Evolutionary conservation across 2,113 vertebrate genomes (phyloP).

Genomic region (Leucoraja erinaceus): DNA sequence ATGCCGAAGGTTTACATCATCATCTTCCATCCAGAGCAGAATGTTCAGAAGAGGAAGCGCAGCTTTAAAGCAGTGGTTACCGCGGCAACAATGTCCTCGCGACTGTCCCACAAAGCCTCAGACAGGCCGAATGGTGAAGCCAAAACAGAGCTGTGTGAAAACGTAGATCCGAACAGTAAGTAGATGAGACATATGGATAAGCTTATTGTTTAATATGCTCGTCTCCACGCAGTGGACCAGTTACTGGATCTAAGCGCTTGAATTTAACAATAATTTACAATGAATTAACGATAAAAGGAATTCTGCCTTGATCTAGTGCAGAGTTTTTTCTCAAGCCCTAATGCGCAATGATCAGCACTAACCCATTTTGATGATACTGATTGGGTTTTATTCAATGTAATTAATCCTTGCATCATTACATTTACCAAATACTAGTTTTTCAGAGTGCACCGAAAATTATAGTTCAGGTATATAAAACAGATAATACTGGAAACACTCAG

Average conservation of each 20-base stretch:
- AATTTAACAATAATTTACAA: rapidly evolving
- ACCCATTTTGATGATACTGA: too few species aligned
- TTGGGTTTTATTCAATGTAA: too few species aligned
- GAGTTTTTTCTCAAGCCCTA: too few species aligned
- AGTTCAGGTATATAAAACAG: too few species aligned
- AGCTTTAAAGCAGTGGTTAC: conserved; percentile 95
- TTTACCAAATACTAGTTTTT: too few species aligned
- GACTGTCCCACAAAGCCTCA: conserved; percentile 86
- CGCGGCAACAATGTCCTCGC: conserved; percentile 85
- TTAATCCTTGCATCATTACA: too few species aligned
- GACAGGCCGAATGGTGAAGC: conserved; percentile 93
- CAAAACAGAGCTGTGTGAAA: conserved; percentile 92
- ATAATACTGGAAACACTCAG: too few species aligned
- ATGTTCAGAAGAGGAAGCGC: conserved; percentile 89
- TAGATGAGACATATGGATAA: conserved; percentile 43
- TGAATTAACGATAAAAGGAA: neutral
- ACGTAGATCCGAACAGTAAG: conserved; percentile 86
- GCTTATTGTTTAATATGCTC: neutral
- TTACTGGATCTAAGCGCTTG: neutral
- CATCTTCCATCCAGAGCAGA: conserved; percentile 94
- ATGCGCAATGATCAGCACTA: too few species aligned
- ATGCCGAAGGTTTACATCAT: conserved; percentile 98
- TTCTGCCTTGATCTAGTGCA: neutral
- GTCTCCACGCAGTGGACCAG: neutral
- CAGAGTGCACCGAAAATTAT: too few species aligned